These are phyloP conservation scores for Thumatha senex DNA, from an alignment of 2,888 invertebrate genomes.

Conservation along the genomic window DNA sequence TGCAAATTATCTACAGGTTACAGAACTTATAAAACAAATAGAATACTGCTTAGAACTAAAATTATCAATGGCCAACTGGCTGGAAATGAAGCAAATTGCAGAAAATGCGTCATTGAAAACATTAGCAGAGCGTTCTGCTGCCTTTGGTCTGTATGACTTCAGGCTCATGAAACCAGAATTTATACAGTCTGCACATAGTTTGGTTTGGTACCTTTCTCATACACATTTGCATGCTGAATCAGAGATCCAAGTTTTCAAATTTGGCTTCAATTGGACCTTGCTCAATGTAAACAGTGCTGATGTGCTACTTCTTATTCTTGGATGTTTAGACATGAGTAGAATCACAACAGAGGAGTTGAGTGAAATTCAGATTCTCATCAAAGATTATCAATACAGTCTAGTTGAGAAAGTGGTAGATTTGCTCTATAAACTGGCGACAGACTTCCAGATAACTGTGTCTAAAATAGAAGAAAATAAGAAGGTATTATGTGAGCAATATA, in stretches of 20 bases:
- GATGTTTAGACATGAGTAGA: constrained; percentile 61
- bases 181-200: constrained; percentile 53
- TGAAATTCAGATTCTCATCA: constrained; percentile 47
- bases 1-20: constrained; percentile 69
- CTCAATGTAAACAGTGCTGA: constrained; percentile 53
- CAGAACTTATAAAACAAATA: constrained; percentile 67
- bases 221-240: constrained; percentile 55
- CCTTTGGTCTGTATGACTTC: constrained; percentile 62
- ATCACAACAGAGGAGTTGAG: constrained; percentile 46
- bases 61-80: constrained; percentile 56
- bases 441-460: constrained; percentile 32
- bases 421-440: constrained; percentile 42
- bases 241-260: constrained; percentile 66
- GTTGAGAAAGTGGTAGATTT: constrained; percentile 59
- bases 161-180: constrained; percentile 56
- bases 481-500: constrained; percentile 48
- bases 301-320: constrained; percentile 59
- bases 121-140: constrained; percentile 52
- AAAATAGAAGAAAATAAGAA: constrained; percentile 38
- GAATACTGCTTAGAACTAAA: constrained; percentile 58
- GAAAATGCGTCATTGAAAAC: constrained; percentile 52
- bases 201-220: constrained; percentile 74
- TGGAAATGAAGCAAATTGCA: constrained; percentile 63
- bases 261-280: constrained; percentile 66
- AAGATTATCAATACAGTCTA: constrained; percentile 50